A percentile compares a stretch with the other conserved stretches of the same genome.
These are phyloP conservation scores for Atrichornis clamosus DNA, from an alignment of 2,113 vertebrate species.

Conservation along the genomic window DNA sequence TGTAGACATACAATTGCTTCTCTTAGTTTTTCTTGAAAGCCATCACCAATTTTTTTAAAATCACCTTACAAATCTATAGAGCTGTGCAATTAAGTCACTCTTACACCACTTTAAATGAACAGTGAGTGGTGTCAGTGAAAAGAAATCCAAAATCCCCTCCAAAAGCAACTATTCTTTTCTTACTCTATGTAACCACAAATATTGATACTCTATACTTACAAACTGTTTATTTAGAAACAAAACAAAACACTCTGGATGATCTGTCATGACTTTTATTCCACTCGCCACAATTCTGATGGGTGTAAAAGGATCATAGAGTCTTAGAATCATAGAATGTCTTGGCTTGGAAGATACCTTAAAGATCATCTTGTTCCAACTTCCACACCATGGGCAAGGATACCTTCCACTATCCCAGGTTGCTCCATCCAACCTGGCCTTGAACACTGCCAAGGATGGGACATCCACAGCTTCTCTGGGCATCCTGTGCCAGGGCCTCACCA, in stretches of 20 bases:
- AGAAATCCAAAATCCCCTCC: not conserved
- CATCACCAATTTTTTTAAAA: not conserved
- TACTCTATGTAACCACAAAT: not conserved
- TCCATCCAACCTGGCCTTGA: not conserved
- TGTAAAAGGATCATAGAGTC: not conserved
- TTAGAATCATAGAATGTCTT: not conserved
- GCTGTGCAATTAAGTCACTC: not conserved
- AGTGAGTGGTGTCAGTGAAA: not conserved
- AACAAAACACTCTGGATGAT: fast-evolving
- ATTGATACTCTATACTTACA: not conserved
- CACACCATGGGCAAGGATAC: not conserved
- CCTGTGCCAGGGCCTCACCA: not conserved
- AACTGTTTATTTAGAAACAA: not conserved
- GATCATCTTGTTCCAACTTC: not conserved
- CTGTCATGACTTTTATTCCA: not conserved
- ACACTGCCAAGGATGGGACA: not conserved
- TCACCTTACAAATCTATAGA: not conserved
- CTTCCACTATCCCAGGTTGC: too few species aligned
- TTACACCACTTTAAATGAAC: not conserved
- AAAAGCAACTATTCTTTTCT: not conserved
- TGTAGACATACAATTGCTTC: not conserved
- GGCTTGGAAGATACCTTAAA: not conserved
- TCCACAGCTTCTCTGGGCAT: not conserved
- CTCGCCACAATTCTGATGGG: not conserved
- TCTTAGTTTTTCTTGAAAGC: not conserved